Evolutionary conservation across 2,797 vertebrate species (phyloP).

Genomic region (Otolemur crassicaudatus): DNA sequence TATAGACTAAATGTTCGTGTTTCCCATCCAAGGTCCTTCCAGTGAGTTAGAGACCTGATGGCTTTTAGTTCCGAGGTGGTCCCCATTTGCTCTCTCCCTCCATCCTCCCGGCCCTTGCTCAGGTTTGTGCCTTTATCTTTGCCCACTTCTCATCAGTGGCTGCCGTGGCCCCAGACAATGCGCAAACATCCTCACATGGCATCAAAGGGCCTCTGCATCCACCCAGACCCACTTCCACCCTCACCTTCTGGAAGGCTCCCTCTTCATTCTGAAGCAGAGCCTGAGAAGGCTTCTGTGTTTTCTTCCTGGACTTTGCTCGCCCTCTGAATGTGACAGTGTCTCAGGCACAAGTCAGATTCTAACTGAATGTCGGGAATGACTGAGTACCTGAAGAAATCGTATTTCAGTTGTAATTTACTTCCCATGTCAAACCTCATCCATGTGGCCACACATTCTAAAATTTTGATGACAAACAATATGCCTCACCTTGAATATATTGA

Average conservation of each 20-base stretch:
- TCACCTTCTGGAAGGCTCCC: neutral
- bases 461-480: neutral
- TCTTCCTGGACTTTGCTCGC: neutral
- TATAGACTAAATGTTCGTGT: too few relatives aligned
- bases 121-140: neutral
- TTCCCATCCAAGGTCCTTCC: neutral
- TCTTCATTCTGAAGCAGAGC: neutral
- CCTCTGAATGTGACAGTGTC: neutral
- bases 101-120: neutral
- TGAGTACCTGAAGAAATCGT: neutral
- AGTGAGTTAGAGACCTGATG: too few relatives aligned
- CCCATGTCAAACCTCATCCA: neutral
- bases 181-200: neutral
- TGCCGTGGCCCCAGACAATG: neutral
- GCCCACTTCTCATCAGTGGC: neutral
- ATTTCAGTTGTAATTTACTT: neutral
- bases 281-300: neutral
- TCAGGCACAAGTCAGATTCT: neutral
- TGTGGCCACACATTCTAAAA: neutral
- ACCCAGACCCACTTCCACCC: neutral
- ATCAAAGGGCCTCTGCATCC: neutral
- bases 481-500: neutral
- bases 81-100: neutral
- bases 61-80: too few relatives aligned
- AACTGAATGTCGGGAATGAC: neutral